Evolutionary conservation across 2,888 invertebrate genomes (phyloP).

Genomic region (Agrilus cyanescens): DNA sequence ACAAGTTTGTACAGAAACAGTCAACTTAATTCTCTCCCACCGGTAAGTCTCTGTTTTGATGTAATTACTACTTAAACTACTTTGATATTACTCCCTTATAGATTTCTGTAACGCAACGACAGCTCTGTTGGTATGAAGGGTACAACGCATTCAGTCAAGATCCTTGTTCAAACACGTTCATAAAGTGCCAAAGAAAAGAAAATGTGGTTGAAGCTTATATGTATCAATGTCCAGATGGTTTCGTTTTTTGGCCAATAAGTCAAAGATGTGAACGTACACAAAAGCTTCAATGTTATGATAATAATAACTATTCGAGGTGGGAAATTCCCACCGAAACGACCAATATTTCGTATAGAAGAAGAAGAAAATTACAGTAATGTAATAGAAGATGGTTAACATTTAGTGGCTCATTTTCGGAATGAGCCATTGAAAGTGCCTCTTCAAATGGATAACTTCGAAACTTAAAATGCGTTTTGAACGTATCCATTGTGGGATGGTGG

Average conservation of each 20-base stretch:
- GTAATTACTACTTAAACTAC: background rate
- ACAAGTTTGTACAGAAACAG: conserved; percentile 43
- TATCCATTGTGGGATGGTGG: no score
- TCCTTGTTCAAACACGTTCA: conserved; percentile 56
- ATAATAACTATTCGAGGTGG: conserved; percentile 36
- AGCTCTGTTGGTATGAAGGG: conserved; percentile 56
- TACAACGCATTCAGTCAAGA: conserved; percentile 54
- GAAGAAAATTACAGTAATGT: no score
- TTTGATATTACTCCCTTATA: conserved; percentile 30
- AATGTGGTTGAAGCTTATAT: conserved; percentile 52
- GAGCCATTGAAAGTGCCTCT: no score
- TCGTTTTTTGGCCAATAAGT: conserved; percentile 66
- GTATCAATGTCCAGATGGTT: conserved; percentile 66
- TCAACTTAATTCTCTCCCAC: conserved; percentile 40
- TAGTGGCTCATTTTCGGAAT: no score
- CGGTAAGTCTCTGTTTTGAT: conserved; percentile 39
- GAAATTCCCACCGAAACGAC: conserved; percentile 44
- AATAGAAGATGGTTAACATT: no score
- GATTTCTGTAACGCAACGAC: conserved; percentile 47
- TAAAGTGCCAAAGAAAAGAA: conserved; percentile 52
- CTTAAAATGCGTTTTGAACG: no score
- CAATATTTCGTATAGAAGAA: conserved; percentile 35
- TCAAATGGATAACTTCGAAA: no score
- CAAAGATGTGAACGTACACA: conserved; percentile 58
- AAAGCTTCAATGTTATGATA: conserved; percentile 46